Conservation (phyloP, 2,113 vertebrate genomes). For the Struthio camelus region DNA sequence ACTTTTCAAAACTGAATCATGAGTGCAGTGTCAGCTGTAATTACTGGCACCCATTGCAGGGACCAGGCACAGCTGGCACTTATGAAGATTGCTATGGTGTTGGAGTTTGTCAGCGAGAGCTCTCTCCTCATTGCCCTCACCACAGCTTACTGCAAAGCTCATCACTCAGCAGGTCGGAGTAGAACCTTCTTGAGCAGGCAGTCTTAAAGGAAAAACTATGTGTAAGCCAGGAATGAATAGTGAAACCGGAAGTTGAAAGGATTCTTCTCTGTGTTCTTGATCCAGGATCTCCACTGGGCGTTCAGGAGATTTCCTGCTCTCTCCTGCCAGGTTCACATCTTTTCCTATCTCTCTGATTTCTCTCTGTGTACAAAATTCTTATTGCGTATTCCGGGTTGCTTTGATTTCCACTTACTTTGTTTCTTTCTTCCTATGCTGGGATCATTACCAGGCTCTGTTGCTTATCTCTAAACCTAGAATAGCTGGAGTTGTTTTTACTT, state of each 20-base stretch:
- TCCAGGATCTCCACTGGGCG: not conserved
- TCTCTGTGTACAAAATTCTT: not conserved
- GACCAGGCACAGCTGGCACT: not conserved
- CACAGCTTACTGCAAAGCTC: not conserved
- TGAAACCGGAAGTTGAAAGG: not conserved
- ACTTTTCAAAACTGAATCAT: not conserved
- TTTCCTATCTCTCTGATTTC: not conserved
- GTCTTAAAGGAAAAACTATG: not conserved
- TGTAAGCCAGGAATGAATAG: not conserved
- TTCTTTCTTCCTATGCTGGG: not conserved
- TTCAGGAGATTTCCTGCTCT: not conserved
- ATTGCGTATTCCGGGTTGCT: too few species aligned
- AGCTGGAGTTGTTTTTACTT: not conserved
- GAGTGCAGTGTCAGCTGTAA: not conserved
- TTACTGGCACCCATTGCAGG: not conserved
- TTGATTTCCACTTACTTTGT: not conserved
- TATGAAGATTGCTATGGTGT: not conserved
- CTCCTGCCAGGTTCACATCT: not conserved
- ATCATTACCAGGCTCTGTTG: not conserved
- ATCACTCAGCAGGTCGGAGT: rapidly evolving
- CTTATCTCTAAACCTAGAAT: not conserved
- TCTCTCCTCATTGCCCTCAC: not conserved
- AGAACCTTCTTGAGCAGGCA: not conserved
- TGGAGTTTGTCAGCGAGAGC: not conserved
- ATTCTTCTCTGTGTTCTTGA: not conserved